Base-by-base conservation (phyloP, 2,113 vertebrate species). In the Poeciliopsis retropinna region DNA sequence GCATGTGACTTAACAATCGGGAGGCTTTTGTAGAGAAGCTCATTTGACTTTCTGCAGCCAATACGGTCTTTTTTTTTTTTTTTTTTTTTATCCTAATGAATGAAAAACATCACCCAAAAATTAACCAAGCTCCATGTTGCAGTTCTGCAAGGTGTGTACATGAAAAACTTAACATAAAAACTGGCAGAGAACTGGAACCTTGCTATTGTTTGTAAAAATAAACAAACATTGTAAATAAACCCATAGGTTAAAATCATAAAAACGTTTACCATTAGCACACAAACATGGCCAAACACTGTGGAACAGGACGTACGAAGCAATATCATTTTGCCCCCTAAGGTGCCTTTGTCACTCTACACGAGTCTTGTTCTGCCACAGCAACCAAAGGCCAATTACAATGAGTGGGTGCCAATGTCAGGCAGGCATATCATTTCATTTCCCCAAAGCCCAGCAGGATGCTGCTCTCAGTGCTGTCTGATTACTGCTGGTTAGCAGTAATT, bases 321-420 rank as follows among this genome's bases (percentile, higher is more conserved):
- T 69, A 68, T 73, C 79, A 72, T 78, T 79, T 73, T 84, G 34
- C 70, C 70, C 57, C 76, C 63, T 65, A 19, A 75, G 60, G 67
- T 75, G 72, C 37, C 62, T 77, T 84, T 84, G 64, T 84, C 69
- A 67, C 79, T 78, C 64, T 82, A 73, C 70, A 70, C 83, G 85
- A 89, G 75, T 79, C 71, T 86, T 79, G 73, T 84, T 82, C 79
- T 79, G 54, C 64, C 75, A 60, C 73, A 54, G 51, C 30, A 1
- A 74, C 80, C 73, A 84, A 82, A 76, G 67, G 75, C 65, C 69
- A 83, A 85, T 87, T 80, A 83, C 72, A 51, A 65, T 70, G 77
- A 62, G 68, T 84, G 76, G 78, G 76, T 75, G 73, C 77, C 44
- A 51, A 78, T 88, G 76, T 85, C 84, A 85, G 67, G 65, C 63